Base-by-base conservation (phyloP, 2,797 vertebrate species). In the Chromobotia macracanthus region DNA sequence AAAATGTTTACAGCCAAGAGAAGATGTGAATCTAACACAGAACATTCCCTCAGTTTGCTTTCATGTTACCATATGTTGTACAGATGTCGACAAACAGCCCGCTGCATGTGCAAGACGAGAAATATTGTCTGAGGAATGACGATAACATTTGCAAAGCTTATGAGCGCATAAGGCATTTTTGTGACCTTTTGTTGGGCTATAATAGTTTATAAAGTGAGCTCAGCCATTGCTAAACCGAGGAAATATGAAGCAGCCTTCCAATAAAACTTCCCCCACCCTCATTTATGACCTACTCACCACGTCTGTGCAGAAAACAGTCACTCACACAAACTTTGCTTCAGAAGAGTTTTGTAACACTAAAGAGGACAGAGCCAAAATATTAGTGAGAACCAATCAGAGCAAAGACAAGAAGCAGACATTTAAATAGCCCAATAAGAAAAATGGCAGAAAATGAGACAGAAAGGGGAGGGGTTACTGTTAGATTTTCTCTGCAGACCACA, bases 31-130 rank as follows among this genome's bases (percentile, higher is more conserved):
- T 84, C 84, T 65, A 80, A 86, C 82, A 86, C 55, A 86, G 80
- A 78, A 83, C 74, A 85, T 82, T 83, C 74, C 48, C 71, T 35
- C 75, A 61, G 50, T 41, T 79, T 80, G 69, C 88, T 89, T 89
- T 91, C 87, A 91, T 89, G 87, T 88, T 78, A 86, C 89, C 87
- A 83, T 86, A 92, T 93, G 91, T 89, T 86, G 56, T 87, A 88
- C 91, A 94, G 92, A 93, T 94, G 81, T 89, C 12, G 61, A 82
- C 60, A 84, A 82, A 78, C 21, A 68, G 69, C 84, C 72, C 72
- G 82, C 75, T 84, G 78, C 80, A 48, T 41, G 50, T 64, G 67
- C 69, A 64, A 80, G 79, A 76, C 68, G 60, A 60, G 51, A 12
- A 61, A 84, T 76, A 85, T 63, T 46, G 73, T 85, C 65, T 65